These are phyloP conservation scores for Monochamus alternatus DNA, from an alignment of 2,888 invertebrate species.

Conservation along the genomic window DNA sequence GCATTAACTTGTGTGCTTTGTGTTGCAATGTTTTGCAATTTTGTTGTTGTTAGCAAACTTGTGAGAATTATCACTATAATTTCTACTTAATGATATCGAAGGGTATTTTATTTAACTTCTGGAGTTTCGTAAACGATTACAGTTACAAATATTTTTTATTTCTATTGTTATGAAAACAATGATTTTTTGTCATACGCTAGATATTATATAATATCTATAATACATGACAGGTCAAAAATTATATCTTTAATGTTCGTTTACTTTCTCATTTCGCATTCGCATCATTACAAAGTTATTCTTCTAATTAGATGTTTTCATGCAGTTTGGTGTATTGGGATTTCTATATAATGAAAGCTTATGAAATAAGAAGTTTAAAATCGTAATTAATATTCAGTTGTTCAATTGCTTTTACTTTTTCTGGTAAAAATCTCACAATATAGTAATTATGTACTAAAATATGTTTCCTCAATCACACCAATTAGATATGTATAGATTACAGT, in stretches of 20 bases:
- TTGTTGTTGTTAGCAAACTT: slow-evolving; percentile 19
- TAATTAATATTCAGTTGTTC: neutral
- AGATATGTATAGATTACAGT: no score
- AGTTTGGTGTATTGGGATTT: no score
- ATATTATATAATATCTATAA: no score
- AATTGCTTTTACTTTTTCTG: neutral
- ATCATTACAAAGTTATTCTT: no score
- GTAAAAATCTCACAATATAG: no score
- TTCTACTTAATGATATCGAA: slow-evolving; percentile 24
- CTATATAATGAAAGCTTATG: neutral
- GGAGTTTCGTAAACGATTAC: slow-evolving; percentile 17
- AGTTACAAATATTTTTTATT: neutral
- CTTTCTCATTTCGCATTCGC: no score
- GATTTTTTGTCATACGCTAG: neutral
- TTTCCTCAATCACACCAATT: no score
- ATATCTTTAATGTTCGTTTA: no score
- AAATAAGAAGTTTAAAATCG: neutral
- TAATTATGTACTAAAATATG: no score
- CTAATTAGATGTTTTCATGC: no score
- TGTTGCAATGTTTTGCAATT: slow-evolving; percentile 29
- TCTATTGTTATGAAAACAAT: slow-evolving; percentile 6
- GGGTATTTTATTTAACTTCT: slow-evolving; percentile 17
- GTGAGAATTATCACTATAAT: slow-evolving; percentile 26
- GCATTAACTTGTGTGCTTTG: slow-evolving; percentile 20
- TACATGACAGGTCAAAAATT: no score